Conservation (phyloP, 2,797 vertebrate species). For the Chrysocyon brachyurus region DNA sequence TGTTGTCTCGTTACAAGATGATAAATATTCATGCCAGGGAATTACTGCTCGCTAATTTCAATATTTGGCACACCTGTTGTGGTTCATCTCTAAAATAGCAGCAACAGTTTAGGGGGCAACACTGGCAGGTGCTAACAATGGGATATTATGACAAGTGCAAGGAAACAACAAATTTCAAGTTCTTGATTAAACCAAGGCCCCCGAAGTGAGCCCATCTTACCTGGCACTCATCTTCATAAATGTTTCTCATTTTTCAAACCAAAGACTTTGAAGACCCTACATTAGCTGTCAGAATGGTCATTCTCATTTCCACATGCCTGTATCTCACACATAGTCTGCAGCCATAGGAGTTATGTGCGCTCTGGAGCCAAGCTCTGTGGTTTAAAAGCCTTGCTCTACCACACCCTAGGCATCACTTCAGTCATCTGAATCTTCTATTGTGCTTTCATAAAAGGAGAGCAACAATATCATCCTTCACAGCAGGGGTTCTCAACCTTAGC, state of each 20-base stretch:
- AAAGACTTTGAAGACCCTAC: background rate
- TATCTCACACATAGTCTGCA: background rate
- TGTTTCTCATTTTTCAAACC: background rate
- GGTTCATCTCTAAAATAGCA: slow-evolving; percentile 65
- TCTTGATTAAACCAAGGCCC: slow-evolving; percentile 9
- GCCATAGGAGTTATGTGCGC: background rate
- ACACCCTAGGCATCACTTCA: background rate
- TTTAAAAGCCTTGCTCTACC: background rate
- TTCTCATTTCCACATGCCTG: fast-evolving
- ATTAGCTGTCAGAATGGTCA: background rate
- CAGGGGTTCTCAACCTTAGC: background rate
- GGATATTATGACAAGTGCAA: slow-evolving; percentile 56
- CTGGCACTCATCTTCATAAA: background rate
- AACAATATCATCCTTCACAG: background rate
- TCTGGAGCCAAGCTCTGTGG: background rate
- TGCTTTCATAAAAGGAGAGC: background rate
- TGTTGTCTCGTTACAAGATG: slow-evolving; percentile 63
- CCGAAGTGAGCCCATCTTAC: background rate
- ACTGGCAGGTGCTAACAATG: slow-evolving; percentile 74
- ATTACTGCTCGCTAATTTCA: slow-evolving; percentile 69
- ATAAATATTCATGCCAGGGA: slow-evolving; percentile 79
- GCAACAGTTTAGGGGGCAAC: slow-evolving; percentile 55
- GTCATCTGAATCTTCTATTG: background rate
- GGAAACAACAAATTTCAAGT: slow-evolving; percentile 50
- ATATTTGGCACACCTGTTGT: slow-evolving; percentile 79